These are phyloP conservation scores for Oscheius onirici DNA, from an alignment of 2,888 invertebrate species.

Conservation along the genomic window DNA sequence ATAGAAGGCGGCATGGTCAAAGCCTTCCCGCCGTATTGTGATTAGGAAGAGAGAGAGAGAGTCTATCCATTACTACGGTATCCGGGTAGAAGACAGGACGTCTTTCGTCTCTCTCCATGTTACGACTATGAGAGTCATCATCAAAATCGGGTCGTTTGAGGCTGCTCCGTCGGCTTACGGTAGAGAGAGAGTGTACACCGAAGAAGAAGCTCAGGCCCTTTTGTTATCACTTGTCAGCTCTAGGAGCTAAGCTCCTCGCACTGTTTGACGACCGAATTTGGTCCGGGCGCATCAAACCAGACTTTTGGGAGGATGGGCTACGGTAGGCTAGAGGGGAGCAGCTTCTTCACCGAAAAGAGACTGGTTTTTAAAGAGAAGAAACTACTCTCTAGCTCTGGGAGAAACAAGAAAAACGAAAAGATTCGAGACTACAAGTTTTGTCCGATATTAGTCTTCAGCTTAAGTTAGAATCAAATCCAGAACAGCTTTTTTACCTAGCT, in stretches of 20 bases:
- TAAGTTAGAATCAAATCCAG: too few relatives aligned
- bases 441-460: too few relatives aligned
- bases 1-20: constrained; percentile 25
- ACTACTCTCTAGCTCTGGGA: too few relatives aligned
- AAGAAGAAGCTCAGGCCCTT: background rate
- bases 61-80: constrained; percentile 17
- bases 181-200: background rate
- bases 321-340: too few relatives aligned
- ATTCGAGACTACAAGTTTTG: too few relatives aligned
- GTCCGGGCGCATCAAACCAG: constrained; percentile 23
- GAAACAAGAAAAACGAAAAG: too few relatives aligned
- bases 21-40: constrained; percentile 17
- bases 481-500: too few relatives aligned
- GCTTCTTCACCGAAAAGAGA: too few relatives aligned
- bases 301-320: background rate
- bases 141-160: background rate
- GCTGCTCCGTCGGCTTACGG: too few relatives aligned
- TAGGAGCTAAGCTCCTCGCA: constrained; percentile 3
- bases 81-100: constrained; percentile 11
- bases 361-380: too few relatives aligned
- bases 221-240: background rate
- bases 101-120: background rate
- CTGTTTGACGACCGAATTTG: constrained; percentile 28
- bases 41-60: constrained; percentile 10
- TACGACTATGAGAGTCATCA: background rate